Percentiles rank a stretch among this genome's conserved stretches.
phyloP scores from a whole-genome alignment of 2,888 invertebrate genomes.

The Clostera curtula region DNA sequence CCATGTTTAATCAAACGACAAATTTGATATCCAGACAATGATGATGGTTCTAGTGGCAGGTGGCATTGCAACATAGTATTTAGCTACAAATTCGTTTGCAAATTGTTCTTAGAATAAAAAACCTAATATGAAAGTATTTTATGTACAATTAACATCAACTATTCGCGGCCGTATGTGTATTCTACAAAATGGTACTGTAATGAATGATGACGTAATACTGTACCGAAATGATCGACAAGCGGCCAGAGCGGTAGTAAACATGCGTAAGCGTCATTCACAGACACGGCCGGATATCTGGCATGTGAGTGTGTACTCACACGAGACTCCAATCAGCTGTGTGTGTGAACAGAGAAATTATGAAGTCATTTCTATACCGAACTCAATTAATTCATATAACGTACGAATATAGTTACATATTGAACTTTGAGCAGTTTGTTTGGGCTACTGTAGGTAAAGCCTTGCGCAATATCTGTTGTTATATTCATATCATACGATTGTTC shows the following conservation, averaged over 20 bases:
- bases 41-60: too few relatives aligned
- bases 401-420: conserved; percentile 36
- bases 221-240: conserved; percentile 56
- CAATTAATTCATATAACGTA: conserved; percentile 31
- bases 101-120: conserved; percentile 8
- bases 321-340: conserved; percentile 19
- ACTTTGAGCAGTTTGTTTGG: conserved; percentile 30
- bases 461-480: conserved; percentile 23
- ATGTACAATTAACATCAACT: too few relatives aligned
- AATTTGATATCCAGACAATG: too few relatives aligned
- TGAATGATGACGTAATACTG: conserved; percentile 50
- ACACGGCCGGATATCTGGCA: conserved; percentile 45
- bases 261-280: conserved; percentile 65
- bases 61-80: too few relatives aligned
- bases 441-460: conserved; percentile 28
- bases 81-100: too few relatives aligned
- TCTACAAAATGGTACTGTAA: conserved; percentile 29
- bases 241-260: conserved; percentile 55
- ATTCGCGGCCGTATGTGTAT: conserved; percentile 17
- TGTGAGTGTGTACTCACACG: conserved; percentile 32
- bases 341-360: conserved; percentile 47
- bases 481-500: conserved; percentile 25
- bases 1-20: conserved; percentile 7
- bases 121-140: too few relatives aligned
- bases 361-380: conserved; percentile 52